Evolutionary conservation across 2,113 vertebrate genomes (phyloP), one percentile per base, ranked within the genome.

Genomic region (Promerops cafer): DNA sequence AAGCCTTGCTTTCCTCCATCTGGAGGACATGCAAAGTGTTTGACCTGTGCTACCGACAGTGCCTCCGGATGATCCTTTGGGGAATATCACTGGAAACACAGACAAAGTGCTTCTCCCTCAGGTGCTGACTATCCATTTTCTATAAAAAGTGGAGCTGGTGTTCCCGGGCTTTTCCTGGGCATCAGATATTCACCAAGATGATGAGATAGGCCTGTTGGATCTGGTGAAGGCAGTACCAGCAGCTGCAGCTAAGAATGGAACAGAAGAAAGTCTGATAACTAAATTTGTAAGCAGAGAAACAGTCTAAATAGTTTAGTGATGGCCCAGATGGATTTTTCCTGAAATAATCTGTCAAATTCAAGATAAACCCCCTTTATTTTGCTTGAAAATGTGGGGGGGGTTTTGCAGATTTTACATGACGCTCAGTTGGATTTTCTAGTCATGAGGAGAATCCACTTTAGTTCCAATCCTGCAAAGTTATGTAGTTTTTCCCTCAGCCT

Each of bases 11-110:
- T 96, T 92, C 63, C 94, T 97, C 97, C 92, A 88, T 96, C 97
- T 97, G 96, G 97, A 97, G 96, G 89, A 88, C 83, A 26, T n/a
- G 14, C 63, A 83, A 97, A 94, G 96, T 97, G 85, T 84, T 50
- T 80, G 90, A 90, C 88, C 53, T 24, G 76, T 7, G 2, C 22
- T 37, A 31, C 40, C 68, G 74, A 70, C 61, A 17, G 37, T 27
- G 40, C 44, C 83, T 87, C 17, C 27, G 65, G 53, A 61, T 77
- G 80, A 75, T 70, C 75, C 93, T 52, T 21, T 16, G 17, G 83
- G 90, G 83, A 94, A 44, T 68, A 54, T 31, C 19, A 19, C 10
- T 82, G 83, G 82, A 74, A 90, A n/a, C 1, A 2, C 1, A 22
- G 21, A 69, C 33, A 33, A 65, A 78, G 39, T 65, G 33, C 22